Evolutionary conservation across 1,140 invertebrate genomes (phyloP).

Genomic region (Pogonognathellus flavescens): DNA sequence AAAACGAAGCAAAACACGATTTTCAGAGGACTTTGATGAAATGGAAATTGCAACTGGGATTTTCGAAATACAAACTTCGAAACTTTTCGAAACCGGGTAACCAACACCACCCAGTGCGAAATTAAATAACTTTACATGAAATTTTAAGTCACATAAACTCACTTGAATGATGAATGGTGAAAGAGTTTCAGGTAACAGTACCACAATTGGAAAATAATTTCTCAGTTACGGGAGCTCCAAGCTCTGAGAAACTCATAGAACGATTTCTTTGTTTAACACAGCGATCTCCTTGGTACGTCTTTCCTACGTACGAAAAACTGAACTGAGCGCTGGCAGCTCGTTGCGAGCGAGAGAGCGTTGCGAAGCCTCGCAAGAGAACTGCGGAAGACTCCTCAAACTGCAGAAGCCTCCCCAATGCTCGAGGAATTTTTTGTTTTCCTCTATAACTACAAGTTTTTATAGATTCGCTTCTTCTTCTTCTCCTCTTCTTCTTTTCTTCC

Average conservation of each 20-base stretch:
- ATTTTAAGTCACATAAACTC: conserved; percentile 9
- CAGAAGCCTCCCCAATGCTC: conserved; percentile 17
- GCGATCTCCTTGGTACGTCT: not conserved
- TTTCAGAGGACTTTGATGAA: no score
- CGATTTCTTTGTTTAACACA: not conserved
- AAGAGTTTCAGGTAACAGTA: conserved; percentile 44
- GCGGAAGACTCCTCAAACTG: not conserved
- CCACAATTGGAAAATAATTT: conserved; percentile 27
- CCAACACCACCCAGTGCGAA: no score
- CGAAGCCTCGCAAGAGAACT: not conserved
- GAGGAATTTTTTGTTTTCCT: conserved; percentile 48
- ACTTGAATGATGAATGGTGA: conserved; percentile 44
- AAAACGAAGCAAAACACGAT: no score
- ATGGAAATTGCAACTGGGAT: no score
- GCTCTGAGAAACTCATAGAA: not conserved
- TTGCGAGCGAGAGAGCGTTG: not conserved
- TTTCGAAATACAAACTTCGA: no score
- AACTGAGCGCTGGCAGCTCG: not conserved
- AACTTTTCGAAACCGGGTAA: no score
- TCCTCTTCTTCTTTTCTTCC: not conserved
- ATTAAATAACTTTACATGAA: no score
- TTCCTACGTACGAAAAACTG: not conserved
- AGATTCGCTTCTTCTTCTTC: conserved; percentile 14
- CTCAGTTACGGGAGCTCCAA: not conserved
- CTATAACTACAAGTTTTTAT: conserved; percentile 30